phyloP scores from a whole-genome alignment of 92 coral and sea anemone genomes.

The Porites divaricata region DNA sequence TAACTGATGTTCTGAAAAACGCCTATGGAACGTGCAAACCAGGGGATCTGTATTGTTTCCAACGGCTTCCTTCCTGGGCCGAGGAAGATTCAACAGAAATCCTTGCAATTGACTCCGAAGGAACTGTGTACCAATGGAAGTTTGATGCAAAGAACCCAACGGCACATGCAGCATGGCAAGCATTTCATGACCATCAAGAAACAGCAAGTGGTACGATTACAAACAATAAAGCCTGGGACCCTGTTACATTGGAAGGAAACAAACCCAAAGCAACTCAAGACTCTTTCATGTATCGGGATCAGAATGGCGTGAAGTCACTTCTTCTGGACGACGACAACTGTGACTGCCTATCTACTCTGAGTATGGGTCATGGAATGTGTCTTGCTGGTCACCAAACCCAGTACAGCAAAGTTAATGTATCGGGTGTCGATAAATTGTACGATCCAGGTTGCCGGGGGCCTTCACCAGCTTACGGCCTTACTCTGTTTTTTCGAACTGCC shows the following conservation, averaged over 20 bases:
- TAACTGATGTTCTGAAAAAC: conserved; percentile 66
- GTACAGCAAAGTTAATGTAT: conserved; percentile 60
- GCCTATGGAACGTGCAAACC: conserved; percentile 58
- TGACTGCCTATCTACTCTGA: conserved; percentile 76
- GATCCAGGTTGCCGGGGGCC: conserved; percentile 80
- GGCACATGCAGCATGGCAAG: conserved; percentile 86
- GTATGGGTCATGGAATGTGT: conserved; percentile 87
- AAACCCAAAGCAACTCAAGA: conserved; percentile 70
- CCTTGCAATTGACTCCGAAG: conserved; percentile 72
- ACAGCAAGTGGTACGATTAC: conserved; percentile 47
- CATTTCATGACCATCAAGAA: conserved; percentile 70
- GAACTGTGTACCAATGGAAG: conserved; percentile 79
- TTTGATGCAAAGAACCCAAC: conserved; percentile 76
- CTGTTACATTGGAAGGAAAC: conserved; percentile 58
- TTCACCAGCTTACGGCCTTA: conserved; percentile 58
- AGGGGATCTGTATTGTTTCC: conserved; percentile 58
- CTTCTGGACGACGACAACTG: conserved; percentile 85
- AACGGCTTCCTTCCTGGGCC: conserved; percentile 73
- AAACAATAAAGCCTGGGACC: conserved; percentile 66
- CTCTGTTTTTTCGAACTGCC: conserved; percentile 67
- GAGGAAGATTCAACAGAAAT: conserved; percentile 67
- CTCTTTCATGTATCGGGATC: conserved; percentile 85
- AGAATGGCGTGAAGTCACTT: conserved; percentile 78
- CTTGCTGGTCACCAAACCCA: conserved; percentile 37
- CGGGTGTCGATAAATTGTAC: conserved; percentile 72